phyloP scores from a whole-genome alignment of 2,888 invertebrate genomes.

The Oligia fasciuncula region DNA sequence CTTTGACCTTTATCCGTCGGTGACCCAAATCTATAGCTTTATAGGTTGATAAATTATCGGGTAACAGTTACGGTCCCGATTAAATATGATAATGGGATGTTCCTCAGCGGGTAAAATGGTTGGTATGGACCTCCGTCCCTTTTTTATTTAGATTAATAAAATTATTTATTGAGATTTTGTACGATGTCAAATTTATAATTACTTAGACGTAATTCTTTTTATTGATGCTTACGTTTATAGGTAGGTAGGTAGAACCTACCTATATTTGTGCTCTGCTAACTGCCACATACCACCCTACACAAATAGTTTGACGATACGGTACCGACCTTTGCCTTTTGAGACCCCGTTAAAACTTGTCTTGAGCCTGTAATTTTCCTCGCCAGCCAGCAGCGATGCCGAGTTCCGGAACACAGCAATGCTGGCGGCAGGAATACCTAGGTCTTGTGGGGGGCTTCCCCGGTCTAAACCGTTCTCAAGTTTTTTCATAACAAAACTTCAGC shows the following conservation, averaged over 20 bases:
- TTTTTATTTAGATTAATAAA: too few relatives aligned
- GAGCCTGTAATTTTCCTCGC: neutral
- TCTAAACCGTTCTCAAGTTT: neutral
- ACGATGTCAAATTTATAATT: too few relatives aligned
- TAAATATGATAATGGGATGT: neutral
- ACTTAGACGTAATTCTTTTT: too few relatives aligned
- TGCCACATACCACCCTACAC: too few relatives aligned
- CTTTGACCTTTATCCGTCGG: conserved; percentile 37
- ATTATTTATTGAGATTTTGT: too few relatives aligned
- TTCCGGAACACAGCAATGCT: conserved; percentile 8
- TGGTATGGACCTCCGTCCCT: too few relatives aligned
- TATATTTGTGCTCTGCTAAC: too few relatives aligned
- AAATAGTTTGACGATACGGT: neutral
- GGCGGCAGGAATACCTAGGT: neutral
- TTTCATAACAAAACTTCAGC: neutral
- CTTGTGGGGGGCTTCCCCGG: neutral
- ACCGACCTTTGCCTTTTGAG: neutral
- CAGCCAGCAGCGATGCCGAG: neutral
- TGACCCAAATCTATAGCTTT: conserved; percentile 42
- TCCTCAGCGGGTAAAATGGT: neutral
- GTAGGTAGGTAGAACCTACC: too few relatives aligned
- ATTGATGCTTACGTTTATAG: too few relatives aligned
- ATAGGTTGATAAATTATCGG: neutral
- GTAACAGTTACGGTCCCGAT: conserved; percentile 3
- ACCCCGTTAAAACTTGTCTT: conserved; percentile 17